Conservation (phyloP, 2,113 vertebrate genomes). For the Entomyzon cyanotis region DNA sequence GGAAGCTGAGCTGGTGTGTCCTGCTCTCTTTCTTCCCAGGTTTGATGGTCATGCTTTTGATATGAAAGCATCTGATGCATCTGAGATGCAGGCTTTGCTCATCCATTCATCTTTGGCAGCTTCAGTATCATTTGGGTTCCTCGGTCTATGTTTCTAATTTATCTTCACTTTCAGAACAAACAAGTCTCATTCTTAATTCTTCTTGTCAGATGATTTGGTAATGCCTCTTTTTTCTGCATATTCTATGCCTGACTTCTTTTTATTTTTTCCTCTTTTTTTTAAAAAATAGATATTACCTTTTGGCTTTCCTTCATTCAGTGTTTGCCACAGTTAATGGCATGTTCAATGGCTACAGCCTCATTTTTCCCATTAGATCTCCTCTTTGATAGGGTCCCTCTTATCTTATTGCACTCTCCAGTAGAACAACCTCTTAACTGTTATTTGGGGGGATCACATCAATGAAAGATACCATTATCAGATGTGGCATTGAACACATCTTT, state of each 20-base stretch:
- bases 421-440: neutral
- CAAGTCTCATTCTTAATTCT: neutral
- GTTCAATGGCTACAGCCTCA: neutral
- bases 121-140: neutral
- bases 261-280: neutral
- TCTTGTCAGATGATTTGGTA: neutral
- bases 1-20: neutral
- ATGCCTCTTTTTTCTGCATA: neutral
- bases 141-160: neutral
- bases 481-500: neutral
- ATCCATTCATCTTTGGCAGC: neutral
- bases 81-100: neutral
- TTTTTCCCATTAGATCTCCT: neutral
- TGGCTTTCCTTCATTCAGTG: neutral
- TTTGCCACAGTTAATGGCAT: neutral
- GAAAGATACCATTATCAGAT: neutral
- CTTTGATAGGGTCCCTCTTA: neutral
- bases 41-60: neutral
- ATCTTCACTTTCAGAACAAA: constrained; percentile 18
- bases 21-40: neutral
- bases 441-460: neutral
- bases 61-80: neutral
- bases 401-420: neutral
- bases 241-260: neutral
- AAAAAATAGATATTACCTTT: neutral